Percentiles rank a stretch among this genome's conserved stretches.
Evolutionary conservation across 2,797 vertebrate genomes (phyloP).

Genomic region (Rhabdophis nuchalis): DNA sequence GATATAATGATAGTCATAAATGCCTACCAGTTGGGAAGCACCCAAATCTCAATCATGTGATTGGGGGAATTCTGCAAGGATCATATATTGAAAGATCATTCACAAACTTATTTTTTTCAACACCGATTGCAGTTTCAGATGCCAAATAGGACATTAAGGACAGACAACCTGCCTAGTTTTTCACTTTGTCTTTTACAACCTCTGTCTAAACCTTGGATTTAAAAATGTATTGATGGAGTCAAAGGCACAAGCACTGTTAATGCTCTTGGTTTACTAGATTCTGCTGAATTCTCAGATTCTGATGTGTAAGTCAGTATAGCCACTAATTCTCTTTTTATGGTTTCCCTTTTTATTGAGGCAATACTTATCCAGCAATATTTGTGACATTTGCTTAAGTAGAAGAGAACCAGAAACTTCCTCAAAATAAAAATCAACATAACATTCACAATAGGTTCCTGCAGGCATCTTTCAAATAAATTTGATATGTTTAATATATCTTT

Average conservation of each 20-base stretch:
- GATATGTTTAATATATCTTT: neutral
- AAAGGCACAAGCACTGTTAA: neutral
- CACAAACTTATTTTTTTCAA: neutral
- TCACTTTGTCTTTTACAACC: neutral
- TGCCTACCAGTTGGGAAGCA: neutral
- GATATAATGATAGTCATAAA: neutral
- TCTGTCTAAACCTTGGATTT: neutral
- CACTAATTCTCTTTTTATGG: neutral
- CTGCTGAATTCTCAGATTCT: neutral
- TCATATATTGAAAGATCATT: neutral
- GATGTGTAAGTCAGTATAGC: neutral
- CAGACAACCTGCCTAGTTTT: neutral
- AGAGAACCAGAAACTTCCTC: neutral
- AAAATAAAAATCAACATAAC: neutral
- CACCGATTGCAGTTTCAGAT: neutral
- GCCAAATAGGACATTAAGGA: neutral
- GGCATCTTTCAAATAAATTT: neutral
- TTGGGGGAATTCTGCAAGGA: neutral
- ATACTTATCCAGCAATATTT: neutral
- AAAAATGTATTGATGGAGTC: neutral
- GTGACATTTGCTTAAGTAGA: neutral
- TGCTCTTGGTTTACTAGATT: neutral
- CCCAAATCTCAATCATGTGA: neutral
- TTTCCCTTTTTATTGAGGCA: neutral
- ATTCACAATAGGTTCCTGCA: neutral